Base-by-base conservation (phyloP, 2,797 vertebrate genomes). In the Helarctos malayanus region DNA sequence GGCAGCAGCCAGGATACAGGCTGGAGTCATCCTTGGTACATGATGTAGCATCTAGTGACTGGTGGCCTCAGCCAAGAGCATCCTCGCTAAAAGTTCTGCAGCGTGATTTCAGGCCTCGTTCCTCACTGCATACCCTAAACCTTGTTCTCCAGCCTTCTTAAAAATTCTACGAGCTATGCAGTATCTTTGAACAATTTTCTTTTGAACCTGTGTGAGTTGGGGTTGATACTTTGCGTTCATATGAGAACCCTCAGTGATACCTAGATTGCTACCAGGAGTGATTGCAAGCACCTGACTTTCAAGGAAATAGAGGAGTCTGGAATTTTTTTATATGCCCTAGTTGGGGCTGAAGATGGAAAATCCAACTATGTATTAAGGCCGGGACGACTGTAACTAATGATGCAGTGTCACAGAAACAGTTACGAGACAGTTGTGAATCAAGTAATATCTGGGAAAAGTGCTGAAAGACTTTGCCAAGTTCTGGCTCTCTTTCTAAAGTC, bases 311-410 rank as follows among this genome's bases (percentile, higher is more conserved):
- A 71, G 5, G 10, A 76, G 32, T 83, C 29, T 85, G 38, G 18
- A 65, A 56, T 41, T 79, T 89, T 23, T 86, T 89, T 29, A 19
- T 45, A 57, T 83, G 59, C 5, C 32, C 32, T 81, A 7, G 13
- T 65, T 84, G 61, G 56, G 41, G 45, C 5, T 80, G 32, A 93
- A 91, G 27, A 69, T 75, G 32, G 68, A 45, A 93, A 93, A 92
- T 52, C 4, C 68, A 91, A 15, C 32, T 73, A 69, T 63, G 18
- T 15, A 16, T 13, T 61, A 81, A 95, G 47, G 35, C 16, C 71
- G 27, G 7, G 19, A 49, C 15, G 75, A 38, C n/a, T 85, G 38
- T 2, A 78, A 12, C 12, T 81, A 95, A 61, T 59, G 47, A 35
- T 5, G 45, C 13, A 21, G n/a, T 45, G 27, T 59, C 75, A 47